phyloP scores from a whole-genome alignment of 2,888 invertebrate species.

The Spialia ferax region DNA sequence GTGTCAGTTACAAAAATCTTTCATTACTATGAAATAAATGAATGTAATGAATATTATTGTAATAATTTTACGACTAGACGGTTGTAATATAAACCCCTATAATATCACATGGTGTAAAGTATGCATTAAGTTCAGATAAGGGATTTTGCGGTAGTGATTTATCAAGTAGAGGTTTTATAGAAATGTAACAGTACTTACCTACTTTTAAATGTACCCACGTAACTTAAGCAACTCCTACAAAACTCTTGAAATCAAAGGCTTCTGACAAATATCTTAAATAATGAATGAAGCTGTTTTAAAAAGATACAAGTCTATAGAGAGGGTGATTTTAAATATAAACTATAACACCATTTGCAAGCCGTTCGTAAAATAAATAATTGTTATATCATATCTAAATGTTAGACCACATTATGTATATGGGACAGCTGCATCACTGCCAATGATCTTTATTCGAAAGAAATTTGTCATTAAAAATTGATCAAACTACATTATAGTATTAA shows the following conservation, averaged over 20 bases:
- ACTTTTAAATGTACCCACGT: too few species aligned
- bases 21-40: too few species aligned
- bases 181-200: too few species aligned
- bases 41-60: too few species aligned
- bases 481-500: not conserved
- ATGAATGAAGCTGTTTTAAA: not conserved
- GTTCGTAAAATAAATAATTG: not conserved
- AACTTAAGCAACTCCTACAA: not conserved
- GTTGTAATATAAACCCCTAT: too few species aligned
- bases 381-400: not conserved
- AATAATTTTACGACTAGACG: too few species aligned
- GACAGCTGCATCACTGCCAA: constrained; percentile 72
- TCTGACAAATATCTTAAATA: not conserved
- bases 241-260: not conserved
- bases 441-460: constrained; percentile 59
- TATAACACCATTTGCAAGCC: not conserved
- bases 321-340: not conserved
- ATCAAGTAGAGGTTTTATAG: too few species aligned
- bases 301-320: not conserved
- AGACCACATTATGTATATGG: constrained; percentile 55
- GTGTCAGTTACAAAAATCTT: too few species aligned
- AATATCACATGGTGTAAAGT: too few species aligned
- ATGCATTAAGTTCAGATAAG: too few species aligned
- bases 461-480: constrained; percentile 4
- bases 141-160: too few species aligned